These are phyloP conservation scores for Meloidogyne hapla DNA, from an alignment of 1,140 invertebrate species.

Conservation along the genomic window DNA sequence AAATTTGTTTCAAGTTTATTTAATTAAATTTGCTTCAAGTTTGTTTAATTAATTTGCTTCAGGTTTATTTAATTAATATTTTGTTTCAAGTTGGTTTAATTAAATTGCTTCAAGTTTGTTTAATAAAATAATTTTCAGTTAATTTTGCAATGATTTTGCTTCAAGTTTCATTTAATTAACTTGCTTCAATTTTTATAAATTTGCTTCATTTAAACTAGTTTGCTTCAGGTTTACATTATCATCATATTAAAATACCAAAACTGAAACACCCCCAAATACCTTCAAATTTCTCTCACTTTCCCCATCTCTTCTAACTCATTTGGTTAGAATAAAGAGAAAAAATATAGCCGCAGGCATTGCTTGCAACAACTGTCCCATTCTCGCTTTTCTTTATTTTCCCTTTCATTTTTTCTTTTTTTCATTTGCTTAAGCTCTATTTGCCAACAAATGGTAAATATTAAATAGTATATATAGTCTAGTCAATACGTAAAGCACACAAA, in stretches of 20 bases:
- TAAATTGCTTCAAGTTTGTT: no score
- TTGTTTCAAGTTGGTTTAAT: no score
- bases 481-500: not conserved
- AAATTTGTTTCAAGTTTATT: not conserved
- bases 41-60: not conserved
- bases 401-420: not conserved
- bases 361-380: no score
- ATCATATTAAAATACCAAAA: no score
- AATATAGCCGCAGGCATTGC: no score
- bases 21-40: not conserved
- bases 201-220: no score
- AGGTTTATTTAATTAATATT: not conserved
- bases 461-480: constrained; percentile 1
- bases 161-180: no score
- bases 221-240: no score
- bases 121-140: no score
- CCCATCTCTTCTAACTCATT: not conserved
- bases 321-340: no score
- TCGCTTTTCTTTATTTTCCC: not conserved
- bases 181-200: no score
- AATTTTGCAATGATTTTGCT: no score
- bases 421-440: not conserved
- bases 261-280: not conserved
- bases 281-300: not conserved
- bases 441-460: not conserved